Percentiles rank a stretch among this genome's conserved stretches.
These are phyloP conservation scores for Leptatherina wallacei DNA, from an alignment of 2,797 vertebrate species.

Conservation along the genomic window DNA sequence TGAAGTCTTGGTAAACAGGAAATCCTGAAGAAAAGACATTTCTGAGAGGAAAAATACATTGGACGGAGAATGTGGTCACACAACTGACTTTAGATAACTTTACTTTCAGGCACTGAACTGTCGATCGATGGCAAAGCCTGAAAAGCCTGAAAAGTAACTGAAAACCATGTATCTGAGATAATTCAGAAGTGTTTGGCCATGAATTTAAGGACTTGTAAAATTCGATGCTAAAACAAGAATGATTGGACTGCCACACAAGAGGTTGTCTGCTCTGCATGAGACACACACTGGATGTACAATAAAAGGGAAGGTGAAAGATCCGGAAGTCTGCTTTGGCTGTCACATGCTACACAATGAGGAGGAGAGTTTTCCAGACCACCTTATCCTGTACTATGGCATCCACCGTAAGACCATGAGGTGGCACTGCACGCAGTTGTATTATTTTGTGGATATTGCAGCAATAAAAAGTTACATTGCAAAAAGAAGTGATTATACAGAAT, in stretches of 20 bases:
- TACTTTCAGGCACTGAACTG: background rate
- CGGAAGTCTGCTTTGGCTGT: background rate
- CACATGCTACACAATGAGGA: background rate
- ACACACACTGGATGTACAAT: background rate
- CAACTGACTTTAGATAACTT: background rate
- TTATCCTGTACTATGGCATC: background rate
- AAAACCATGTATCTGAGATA: background rate
- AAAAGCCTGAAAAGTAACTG: background rate
- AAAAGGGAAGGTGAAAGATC: conserved; percentile 7
- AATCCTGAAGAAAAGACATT: background rate
- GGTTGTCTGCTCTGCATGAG: conserved; percentile 7
- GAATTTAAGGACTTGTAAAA: background rate
- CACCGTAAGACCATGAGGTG: background rate
- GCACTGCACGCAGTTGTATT: background rate
- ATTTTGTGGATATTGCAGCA: background rate
- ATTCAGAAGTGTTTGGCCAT: too few relatives aligned
- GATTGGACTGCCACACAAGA: background rate
- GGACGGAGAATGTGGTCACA: background rate
- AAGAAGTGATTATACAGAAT: conserved; percentile 11
- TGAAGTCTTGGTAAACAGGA: conserved; percentile 4
- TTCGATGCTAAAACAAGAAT: background rate
- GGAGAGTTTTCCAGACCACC: background rate
- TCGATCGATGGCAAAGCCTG: background rate
- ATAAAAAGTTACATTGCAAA: conserved; percentile 3
- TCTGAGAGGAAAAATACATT: too few relatives aligned